Conservation (phyloP, 2,797 vertebrate species). For the Kryptopterus vitreolus region DNA sequence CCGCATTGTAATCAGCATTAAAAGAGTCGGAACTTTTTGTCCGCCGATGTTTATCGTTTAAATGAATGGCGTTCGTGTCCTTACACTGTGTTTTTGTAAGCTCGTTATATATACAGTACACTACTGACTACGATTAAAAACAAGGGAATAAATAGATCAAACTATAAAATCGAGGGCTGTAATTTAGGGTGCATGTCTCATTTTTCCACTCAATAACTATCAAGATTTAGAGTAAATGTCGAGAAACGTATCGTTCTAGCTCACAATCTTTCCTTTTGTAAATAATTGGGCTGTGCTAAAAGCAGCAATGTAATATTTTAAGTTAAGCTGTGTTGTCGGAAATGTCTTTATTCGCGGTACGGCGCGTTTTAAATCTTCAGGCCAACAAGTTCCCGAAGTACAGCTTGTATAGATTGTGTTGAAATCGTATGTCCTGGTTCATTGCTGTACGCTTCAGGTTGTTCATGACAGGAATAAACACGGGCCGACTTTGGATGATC, state of each 20-base stretch:
- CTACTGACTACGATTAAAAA: neutral
- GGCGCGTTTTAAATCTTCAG: too few relatives aligned
- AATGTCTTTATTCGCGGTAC: too few relatives aligned
- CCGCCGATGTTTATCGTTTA: neutral
- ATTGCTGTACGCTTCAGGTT: neutral
- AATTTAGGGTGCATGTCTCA: neutral
- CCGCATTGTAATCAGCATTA: neutral
- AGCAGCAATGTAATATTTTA: neutral
- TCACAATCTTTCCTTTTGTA: too few relatives aligned
- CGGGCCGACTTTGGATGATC: neutral
- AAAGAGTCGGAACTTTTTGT: neutral
- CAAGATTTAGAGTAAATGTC: too few relatives aligned
- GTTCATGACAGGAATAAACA: neutral
- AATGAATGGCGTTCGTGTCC: too few relatives aligned
- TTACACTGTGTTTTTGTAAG: neutral
- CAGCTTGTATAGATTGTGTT: too few relatives aligned
- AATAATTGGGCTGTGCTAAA: too few relatives aligned
- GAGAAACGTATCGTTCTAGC: too few relatives aligned
- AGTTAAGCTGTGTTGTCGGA: neutral
- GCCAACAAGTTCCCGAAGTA: too few relatives aligned
- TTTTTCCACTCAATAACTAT: too few relatives aligned
- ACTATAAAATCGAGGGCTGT: neutral
- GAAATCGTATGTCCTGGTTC: neutral
- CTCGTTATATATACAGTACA: neutral
- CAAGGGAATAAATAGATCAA: too few relatives aligned